Percentiles rank a stretch among this genome's conserved stretches.
These are phyloP conservation scores for Drosophila azteca DNA, from an alignment of 1,140 invertebrate genomes.

Conservation along the genomic window DNA sequence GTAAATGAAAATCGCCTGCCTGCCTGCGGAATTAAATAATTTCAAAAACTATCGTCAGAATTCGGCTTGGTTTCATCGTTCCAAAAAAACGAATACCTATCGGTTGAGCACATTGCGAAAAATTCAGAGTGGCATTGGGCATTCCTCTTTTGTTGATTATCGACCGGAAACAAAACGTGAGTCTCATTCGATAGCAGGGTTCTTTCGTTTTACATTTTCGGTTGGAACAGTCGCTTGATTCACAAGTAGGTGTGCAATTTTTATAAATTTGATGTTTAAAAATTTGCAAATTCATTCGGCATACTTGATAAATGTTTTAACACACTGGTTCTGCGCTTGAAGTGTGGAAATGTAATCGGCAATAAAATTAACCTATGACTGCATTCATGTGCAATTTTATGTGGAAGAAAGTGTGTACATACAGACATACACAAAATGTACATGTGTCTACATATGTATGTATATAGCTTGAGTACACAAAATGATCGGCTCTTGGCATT, in stretches of 20 bases:
- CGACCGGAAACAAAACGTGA: constrained; percentile 52
- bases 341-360: background rate
- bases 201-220: constrained; percentile 56
- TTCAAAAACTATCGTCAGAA: background rate
- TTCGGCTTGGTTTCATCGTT: constrained; percentile 15
- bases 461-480: constrained; percentile 36
- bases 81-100: background rate
- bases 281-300: constrained; percentile 31
- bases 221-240: constrained; percentile 47
- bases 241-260: constrained; percentile 44
- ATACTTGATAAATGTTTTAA: background rate
- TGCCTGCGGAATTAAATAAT: no score
- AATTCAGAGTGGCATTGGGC: constrained; percentile 4
- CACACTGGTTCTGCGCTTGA: background rate
- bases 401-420: constrained; percentile 33
- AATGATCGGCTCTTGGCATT: constrained; percentile 16
- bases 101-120: background rate
- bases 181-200: constrained; percentile 50
- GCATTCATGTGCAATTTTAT: constrained; percentile 23
- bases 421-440: constrained; percentile 7
- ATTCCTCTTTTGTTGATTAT: constrained; percentile 33
- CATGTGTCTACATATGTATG: background rate
- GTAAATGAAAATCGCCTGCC: no score
- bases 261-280: constrained; percentile 23
- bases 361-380: constrained; percentile 13